Evolutionary conservation across 2,113 vertebrate species (phyloP).

Genomic region (Muscicapa adusta): DNA sequence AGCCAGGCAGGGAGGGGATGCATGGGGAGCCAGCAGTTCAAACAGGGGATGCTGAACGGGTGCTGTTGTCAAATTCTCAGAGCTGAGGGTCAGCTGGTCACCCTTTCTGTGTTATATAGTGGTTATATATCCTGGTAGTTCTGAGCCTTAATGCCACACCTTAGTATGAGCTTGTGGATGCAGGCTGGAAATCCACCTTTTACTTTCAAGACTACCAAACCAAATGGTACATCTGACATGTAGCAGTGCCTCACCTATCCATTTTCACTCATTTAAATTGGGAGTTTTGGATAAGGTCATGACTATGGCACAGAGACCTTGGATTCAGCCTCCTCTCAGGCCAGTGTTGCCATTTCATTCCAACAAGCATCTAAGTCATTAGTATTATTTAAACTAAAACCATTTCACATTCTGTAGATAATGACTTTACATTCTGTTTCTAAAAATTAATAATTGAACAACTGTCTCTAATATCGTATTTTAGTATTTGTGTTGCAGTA

Average conservation of each 20-base stretch:
- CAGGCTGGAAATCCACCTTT: neutral
- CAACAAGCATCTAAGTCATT: neutral
- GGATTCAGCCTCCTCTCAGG: neutral
- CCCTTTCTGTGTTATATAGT: neutral
- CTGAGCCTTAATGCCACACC: neutral
- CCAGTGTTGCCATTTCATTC: neutral
- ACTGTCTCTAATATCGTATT: neutral
- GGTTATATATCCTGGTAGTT: neutral
- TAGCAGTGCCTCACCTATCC: neutral
- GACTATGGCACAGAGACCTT: neutral
- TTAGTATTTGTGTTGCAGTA: neutral
- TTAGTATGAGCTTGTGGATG: neutral
- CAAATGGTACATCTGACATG: neutral
- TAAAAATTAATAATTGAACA: neutral
- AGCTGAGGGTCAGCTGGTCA: accelerated
- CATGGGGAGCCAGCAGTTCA: neutral
- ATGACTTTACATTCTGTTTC: neutral
- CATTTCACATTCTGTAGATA: neutral
- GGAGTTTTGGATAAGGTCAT: neutral
- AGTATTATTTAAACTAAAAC: neutral
- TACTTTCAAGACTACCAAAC: neutral
- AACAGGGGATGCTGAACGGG: neutral
- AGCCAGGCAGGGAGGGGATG: neutral
- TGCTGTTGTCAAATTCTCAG: neutral
- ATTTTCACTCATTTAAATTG: neutral